Evolutionary conservation across 37 sponge, comb jelly and placozoan genomes (phyloP).

Genomic region (Chondrilla cf. caribensis): DNA sequence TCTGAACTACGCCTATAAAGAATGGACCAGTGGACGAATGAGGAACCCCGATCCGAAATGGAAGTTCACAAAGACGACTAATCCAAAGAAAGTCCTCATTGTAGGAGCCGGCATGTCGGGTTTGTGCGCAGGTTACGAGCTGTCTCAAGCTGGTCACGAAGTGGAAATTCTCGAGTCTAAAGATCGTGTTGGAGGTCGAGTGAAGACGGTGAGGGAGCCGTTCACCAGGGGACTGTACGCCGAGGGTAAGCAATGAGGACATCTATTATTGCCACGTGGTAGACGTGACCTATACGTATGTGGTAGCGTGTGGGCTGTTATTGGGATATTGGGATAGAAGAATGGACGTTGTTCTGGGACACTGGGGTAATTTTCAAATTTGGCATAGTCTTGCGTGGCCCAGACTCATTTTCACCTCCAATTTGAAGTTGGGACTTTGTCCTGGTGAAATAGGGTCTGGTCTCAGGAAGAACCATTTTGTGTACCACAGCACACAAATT

Average conservation of each 20-base stretch:
- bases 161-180: conserved; percentile 52
- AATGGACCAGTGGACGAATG: not conserved
- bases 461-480: too few species aligned
- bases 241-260: conserved; percentile 59
- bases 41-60: not conserved
- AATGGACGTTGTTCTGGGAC: too few species aligned
- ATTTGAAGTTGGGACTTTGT: too few species aligned
- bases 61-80: not conserved
- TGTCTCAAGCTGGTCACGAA: conserved; percentile 50
- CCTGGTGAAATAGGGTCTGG: too few species aligned
- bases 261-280: too few species aligned
- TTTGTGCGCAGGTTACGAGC: conserved; percentile 51
- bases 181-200: conserved; percentile 53
- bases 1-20: conserved; percentile 32
- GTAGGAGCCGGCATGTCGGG: conserved; percentile 61
- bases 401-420: too few species aligned
- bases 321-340: too few species aligned
- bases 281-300: too few species aligned
- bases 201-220: conserved; percentile 26
- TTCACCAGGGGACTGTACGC: conserved; percentile 41
- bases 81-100: conserved; percentile 43
- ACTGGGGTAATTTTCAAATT: too few species aligned
- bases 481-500: too few species aligned
- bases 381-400: too few species aligned
- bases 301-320: too few species aligned